Evolutionary conservation across 2,113 vertebrate genomes (phyloP), one percentile per base, ranked within the genome.

Genomic region (Ceyx melanurus): DNA sequence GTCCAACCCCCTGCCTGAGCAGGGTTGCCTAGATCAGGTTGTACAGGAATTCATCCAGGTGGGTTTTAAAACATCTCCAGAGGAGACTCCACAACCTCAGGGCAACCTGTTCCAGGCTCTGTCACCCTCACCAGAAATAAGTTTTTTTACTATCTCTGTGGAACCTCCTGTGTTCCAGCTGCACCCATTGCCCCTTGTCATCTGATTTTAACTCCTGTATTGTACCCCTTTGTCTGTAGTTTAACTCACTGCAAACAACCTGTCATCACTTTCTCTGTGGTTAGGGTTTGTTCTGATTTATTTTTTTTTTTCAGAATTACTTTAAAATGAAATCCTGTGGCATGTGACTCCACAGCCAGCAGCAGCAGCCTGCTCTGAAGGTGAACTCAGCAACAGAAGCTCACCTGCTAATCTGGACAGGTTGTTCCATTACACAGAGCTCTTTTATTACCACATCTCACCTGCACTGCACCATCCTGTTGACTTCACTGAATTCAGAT

Each of bases 201-300:
- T 25, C 48, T 3, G 0, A 4, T 40, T 80, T 48, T 35, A 42
- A 46, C n/a, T 70, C 35, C n/a, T 14, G 17, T 51, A 10, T 15
- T 31, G 1, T 4, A 20, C 10, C 18, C 13, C 21, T 4, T 3
- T 31, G 31, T 17, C 37, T 37, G 0, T 33, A 61, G 19, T 70
- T 80, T 50, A 37, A 6, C 6, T 77, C 20, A 3, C 3, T 35
- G 18, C 57, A 50, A 66, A n/a, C 48, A 46, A 31, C 19, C 35
- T 40, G 8, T 31, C 35, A 51, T 35, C 79, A 35, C 5, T 35
- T 85, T 64, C 31, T 75, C 12, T 0, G 0, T 20, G 31, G 29
- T 75, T 58, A 37, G 40, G 18, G 23, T 68, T 72, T 67, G 28
- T 45, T 88, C 65, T 50, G 16, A 70, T 35, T n/a, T n/a, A 35